phyloP scores from a whole-genome alignment of 2,797 vertebrate species.

The Antrozous pallidus region DNA sequence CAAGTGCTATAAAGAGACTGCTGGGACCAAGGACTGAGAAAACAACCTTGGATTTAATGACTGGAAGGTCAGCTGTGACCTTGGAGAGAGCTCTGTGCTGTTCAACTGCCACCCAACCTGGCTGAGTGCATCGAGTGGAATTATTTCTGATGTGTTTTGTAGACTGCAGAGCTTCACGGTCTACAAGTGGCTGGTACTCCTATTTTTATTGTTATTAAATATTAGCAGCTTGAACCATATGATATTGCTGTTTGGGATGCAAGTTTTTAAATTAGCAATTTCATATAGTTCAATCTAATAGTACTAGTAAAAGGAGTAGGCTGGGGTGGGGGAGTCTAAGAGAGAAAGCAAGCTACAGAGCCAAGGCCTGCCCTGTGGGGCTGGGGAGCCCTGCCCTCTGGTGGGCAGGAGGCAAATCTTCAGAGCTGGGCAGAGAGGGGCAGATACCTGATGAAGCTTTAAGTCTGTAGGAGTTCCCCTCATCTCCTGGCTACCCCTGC shows the following conservation, averaged over 20 bases:
- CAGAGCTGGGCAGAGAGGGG: not conserved
- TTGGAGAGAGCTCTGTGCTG: not conserved
- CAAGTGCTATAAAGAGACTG: not conserved
- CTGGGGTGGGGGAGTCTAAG: no score
- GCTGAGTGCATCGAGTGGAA: not conserved
- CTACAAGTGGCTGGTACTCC: not conserved
- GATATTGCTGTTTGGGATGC: not conserved
- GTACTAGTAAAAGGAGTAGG: not conserved
- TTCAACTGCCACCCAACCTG: not conserved
- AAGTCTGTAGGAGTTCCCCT: not conserved
- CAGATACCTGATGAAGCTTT: not conserved
- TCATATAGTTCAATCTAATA: not conserved
- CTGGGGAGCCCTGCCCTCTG: conserved; percentile 48
- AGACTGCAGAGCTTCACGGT: not conserved
- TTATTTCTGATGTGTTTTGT: not conserved
- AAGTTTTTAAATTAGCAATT: not conserved
- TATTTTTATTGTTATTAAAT: not conserved
- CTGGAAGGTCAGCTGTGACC: not conserved
- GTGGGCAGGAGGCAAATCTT: conserved; percentile 15
- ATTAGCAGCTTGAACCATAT: not conserved
- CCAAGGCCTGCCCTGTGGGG: not conserved
- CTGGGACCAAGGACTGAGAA: not conserved
- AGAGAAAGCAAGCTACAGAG: not conserved
- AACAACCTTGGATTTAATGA: not conserved
- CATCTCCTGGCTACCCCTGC: not conserved